Evolutionary conservation across 2,888 invertebrate species (phyloP), one percentile per base, ranked within the genome.

Genomic region (Perizoma flavofasciatum): DNA sequence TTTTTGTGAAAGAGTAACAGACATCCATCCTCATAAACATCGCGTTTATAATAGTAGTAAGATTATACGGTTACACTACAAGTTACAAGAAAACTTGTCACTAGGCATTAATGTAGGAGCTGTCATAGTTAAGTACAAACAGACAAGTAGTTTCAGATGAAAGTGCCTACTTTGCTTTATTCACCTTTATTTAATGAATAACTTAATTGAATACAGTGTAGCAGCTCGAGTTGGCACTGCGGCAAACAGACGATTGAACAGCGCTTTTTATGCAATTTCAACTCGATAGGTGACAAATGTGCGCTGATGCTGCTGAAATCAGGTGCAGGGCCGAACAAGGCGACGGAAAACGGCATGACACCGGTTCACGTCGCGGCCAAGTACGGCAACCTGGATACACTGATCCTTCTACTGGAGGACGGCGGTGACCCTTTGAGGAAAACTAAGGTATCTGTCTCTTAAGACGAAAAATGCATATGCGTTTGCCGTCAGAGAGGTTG

Each of bases 251-350:
- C 1, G 22, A 22, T 22, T 22, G 22, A 22, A 22, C 22, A 22
- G 22, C 3, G 22, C 22, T 22, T 22, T 22, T 22, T 22, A 22
- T 22, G 22, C 22, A 22, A 22, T 22, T 22, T 22, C 3, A 22
- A 22, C 4, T 44, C 11, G 6, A 32, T 68, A 91, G 92, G 92
- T 53, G 92, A 92, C 61, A 92, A 92, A 71, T 99, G 99, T 87
- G 99, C 98, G 5, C 94, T 99, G 71, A 99, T 99, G 98, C 92
- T 99, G 66, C 92, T 99, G 41, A 99, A 99, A 86, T 98, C 98
- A 4, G 99, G 99, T 0, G 99, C 99, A 6, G 97, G 98, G 61
- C 98, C 99, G 0, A 99, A 99, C 89, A 95, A 98, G 64, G 95
- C 96, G 4, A 98, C 98, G 61, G 97, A 98, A 83, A 98, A 99